Base-by-base conservation (phyloP, 2,888 invertebrate genomes). In the Archips crataeganus region DNA sequence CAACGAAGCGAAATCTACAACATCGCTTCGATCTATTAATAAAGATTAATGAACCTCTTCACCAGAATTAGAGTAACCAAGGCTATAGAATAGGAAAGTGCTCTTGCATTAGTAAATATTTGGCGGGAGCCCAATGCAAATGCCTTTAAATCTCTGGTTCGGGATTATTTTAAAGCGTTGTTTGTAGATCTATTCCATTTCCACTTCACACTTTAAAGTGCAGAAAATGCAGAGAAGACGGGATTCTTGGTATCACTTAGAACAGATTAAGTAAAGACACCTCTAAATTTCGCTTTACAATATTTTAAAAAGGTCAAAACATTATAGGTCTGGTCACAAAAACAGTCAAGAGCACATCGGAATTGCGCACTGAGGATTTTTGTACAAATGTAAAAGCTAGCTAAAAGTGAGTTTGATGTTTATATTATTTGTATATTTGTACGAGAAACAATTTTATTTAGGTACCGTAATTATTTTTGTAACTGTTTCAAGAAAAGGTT, bases 121-220 rank as follows among this genome's bases (percentile, higher is more conserved):
- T 71, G 65, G 60, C 39, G 39, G 6, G 39, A 39, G 6, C 39
- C 60, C 39, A 71, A 65, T 70, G 64, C 62, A 70, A 70, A 70
- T 70, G 42, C 32, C 49, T 70, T 34, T 64, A 9, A 61, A 54
- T 1, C 36, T 36, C 62, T 23, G 54, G 42, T 34, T 23, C 47
- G 13, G 51, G n/a, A 65, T 42, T 65, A 34, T 60, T 65, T 61
- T 36, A 45, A 63, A 63, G 45, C n/a, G 8, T 69, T 42, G 32
- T 15, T 39, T 39, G 32, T 32, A 32, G 54, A 62, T n/a, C n/a
- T 62, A 5, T 34, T 49, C 11, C 39, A 9, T 15, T 61, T 15
- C 39, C 49, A 47, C n/a, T 11, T 32, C 10, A 42, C 4, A n/a
- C 42, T 61, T 62, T 42, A 8, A 5, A 39, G 6, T 32, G 32